Percentiles rank a stretch among this genome's conserved stretches.
phyloP scores from a whole-genome alignment of 2,797 vertebrate species.

The Hydrolagus colliei region DNA sequence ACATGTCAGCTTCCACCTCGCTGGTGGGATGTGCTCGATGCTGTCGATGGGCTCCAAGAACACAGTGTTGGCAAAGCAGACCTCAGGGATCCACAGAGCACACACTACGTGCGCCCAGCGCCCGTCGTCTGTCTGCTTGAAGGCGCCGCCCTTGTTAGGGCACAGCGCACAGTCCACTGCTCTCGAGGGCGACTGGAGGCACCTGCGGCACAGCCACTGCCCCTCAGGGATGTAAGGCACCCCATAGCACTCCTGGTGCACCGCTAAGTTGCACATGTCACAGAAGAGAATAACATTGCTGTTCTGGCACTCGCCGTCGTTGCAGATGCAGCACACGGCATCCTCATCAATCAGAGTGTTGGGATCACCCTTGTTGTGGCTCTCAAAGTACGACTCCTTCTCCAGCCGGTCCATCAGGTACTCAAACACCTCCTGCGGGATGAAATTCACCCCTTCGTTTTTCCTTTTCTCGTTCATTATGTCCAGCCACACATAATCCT shows the following conservation, averaged over 20 bases:
- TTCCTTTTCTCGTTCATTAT: conserved; percentile 96
- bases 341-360: conserved; percentile 91
- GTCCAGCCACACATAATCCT: conserved; percentile 98
- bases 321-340: conserved; percentile 96
- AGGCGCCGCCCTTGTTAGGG: conserved; percentile 96
- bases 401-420: conserved; percentile 96
- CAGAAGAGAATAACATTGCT: conserved; percentile 98
- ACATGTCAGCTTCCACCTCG: conserved; percentile 97
- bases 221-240: conserved; percentile 97
- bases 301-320: conserved; percentile 95
- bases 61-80: conserved; percentile 97
- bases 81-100: conserved; percentile 97
- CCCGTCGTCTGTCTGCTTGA: conserved; percentile 96
- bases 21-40: conserved; percentile 94
- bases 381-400: conserved; percentile 97
- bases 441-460: conserved; percentile 80
- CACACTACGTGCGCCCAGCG: conserved; percentile 97
- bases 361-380: conserved; percentile 96
- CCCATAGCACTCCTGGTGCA: conserved; percentile 97
- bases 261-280: conserved; percentile 97
- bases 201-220: conserved; percentile 94
- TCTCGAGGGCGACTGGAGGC: conserved; percentile 90
- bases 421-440: conserved; percentile 95
- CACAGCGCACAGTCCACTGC: conserved; percentile 96
- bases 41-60: conserved; percentile 98